phyloP scores from a whole-genome alignment of 2,888 invertebrate genomes.

The Crepidodera aurea region DNA sequence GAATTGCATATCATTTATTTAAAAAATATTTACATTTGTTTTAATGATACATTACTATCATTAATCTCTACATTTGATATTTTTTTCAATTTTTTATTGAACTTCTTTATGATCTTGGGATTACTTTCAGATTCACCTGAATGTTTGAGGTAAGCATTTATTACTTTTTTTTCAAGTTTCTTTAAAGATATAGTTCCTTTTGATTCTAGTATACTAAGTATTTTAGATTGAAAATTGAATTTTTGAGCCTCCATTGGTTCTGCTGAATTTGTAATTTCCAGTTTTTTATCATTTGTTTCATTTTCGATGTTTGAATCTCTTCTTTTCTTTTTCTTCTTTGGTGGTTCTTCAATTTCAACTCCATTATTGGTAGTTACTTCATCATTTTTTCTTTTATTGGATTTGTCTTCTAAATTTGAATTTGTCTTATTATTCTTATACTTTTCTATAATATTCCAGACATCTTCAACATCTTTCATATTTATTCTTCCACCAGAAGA shows the following conservation, averaged over 20 bases:
- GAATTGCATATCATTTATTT: too few species aligned
- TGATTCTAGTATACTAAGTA: slow-evolving; percentile 59
- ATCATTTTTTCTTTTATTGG: slow-evolving; percentile 37
- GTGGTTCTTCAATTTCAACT: slow-evolving; percentile 38
- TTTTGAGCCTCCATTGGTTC: slow-evolving; percentile 32
- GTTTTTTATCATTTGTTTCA: slow-evolving; percentile 33
- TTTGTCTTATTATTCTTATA: slow-evolving; percentile 45
- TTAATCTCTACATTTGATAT: slow-evolving; percentile 69
- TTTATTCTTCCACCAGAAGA: slow-evolving; percentile 67
- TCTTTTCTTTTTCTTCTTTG: slow-evolving; percentile 62
- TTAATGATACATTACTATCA: slow-evolving; percentile 62
- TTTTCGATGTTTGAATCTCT: slow-evolving; percentile 36
- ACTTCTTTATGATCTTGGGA: slow-evolving; percentile 74
- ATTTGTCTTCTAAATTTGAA: slow-evolving; percentile 1
- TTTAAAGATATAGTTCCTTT: slow-evolving; percentile 72
- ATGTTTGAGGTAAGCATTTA: slow-evolving; percentile 69
- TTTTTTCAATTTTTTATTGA: slow-evolving; percentile 76
- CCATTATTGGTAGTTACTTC: slow-evolving; percentile 1
- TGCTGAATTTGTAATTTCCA: slow-evolving; percentile 39
- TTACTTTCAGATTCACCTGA: slow-evolving; percentile 61
- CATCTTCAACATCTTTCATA: slow-evolving; percentile 68
- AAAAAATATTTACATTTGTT: slow-evolving; percentile 11
- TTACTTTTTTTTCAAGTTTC: slow-evolving; percentile 79
- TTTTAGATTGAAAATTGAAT: slow-evolving; percentile 48
- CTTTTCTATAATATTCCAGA: slow-evolving; percentile 68